Conservation (phyloP, 2,888 invertebrate genomes). For the Amitus sp. region DNA sequence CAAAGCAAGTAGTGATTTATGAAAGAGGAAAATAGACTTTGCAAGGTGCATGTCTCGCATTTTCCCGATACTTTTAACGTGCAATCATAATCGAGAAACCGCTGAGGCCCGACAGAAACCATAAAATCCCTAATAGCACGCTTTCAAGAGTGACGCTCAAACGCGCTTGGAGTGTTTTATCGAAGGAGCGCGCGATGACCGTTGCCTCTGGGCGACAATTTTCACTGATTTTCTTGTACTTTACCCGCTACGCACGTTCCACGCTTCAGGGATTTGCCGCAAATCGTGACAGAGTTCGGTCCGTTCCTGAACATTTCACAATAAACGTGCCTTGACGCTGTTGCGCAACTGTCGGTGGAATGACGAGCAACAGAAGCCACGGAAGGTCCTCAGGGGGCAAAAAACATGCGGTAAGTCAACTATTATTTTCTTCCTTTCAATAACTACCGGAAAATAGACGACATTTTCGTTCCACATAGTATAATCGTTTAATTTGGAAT, state of each 20-base stretch:
- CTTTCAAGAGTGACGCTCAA: slow-evolving; percentile 15
- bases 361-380: slow-evolving; percentile 7
- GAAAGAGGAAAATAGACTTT: neutral
- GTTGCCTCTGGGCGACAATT: slow-evolving; percentile 24
- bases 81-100: slow-evolving; percentile 7
- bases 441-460: too few relatives aligned
- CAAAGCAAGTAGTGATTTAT: neutral
- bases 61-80: slow-evolving; percentile 7
- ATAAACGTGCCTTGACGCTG: slow-evolving; percentile 21
- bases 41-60: neutral
- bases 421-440: too few relatives aligned
- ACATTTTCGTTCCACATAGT: too few relatives aligned
- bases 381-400: slow-evolving; percentile 15
- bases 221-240: slow-evolving; percentile 32
- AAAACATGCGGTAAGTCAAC: slow-evolving; percentile 23
- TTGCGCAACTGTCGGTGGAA: slow-evolving; percentile 7
- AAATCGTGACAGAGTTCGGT: slow-evolving; percentile 27
- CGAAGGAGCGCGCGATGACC: slow-evolving; percentile 13
- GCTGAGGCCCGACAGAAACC: slow-evolving; percentile 15
- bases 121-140: slow-evolving; percentile 14
- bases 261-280: slow-evolving; percentile 24
- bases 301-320: slow-evolving; percentile 17
- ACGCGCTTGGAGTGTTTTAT: slow-evolving; percentile 18
- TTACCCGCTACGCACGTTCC: slow-evolving; percentile 36
- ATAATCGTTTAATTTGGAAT: too few relatives aligned